A percentile compares a stretch with the other conserved stretches of the same genome.
These are phyloP conservation scores for Matsumyia berberina DNA, from an alignment of 2,888 invertebrate genomes.

Conservation along the genomic window DNA sequence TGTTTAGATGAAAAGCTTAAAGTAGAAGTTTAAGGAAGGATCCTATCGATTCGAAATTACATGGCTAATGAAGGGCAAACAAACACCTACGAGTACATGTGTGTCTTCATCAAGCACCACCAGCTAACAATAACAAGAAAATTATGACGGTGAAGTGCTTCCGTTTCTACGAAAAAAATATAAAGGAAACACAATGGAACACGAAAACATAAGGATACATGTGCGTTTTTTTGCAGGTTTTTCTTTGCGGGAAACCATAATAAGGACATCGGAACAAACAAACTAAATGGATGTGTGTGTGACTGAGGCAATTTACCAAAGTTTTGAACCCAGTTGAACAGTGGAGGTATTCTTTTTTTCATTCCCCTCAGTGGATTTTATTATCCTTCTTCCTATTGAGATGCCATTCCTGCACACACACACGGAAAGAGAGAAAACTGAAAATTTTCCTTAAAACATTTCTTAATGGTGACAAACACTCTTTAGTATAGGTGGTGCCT, in stretches of 20 bases:
- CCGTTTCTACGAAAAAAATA: constrained; percentile 10
- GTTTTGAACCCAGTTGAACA: neutral
- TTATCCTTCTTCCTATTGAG: neutral
- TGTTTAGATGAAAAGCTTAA: too few relatives aligned
- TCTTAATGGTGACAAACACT: constrained; percentile 40
- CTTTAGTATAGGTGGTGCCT: constrained; percentile 5
- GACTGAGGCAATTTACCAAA: constrained; percentile 23
- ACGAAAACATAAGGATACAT: constrained; percentile 17
- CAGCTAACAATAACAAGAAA: neutral
- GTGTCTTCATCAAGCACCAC: neutral
- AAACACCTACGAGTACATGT: neutral
- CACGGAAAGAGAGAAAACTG: neutral
- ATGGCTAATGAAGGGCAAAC: constrained; percentile 19
- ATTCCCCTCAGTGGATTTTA: neutral
- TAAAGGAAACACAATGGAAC: constrained; percentile 30
- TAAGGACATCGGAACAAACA: constrained; percentile 42
- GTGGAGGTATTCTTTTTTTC: neutral
- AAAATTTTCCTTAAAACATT: constrained; percentile 24
- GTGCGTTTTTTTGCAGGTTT: neutral
- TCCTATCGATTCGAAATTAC: too few relatives aligned
- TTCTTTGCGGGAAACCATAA: constrained; percentile 17
- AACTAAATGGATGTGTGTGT: constrained; percentile 15
- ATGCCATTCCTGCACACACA: neutral
- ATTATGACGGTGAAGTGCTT: constrained; percentile 30
- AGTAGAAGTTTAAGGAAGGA: too few relatives aligned